A percentile compares a stretch with the other conserved stretches of the same genome.
phyloP scores from a whole-genome alignment of 35 echinoderm and acorn worm species.

The Ophioderma brevispina region DNA sequence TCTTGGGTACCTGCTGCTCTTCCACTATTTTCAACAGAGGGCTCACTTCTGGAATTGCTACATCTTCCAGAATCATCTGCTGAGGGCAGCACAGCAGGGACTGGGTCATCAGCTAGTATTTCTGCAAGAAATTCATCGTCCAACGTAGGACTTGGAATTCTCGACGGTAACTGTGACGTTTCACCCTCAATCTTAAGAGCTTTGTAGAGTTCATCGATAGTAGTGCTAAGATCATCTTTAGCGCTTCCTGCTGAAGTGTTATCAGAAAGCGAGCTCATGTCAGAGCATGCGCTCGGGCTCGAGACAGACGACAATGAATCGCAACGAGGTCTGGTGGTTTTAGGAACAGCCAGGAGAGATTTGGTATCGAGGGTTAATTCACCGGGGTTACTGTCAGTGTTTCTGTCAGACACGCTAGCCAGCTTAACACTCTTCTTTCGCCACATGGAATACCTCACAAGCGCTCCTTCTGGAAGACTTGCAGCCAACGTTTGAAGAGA shows the following conservation, averaged over 20 bases:
- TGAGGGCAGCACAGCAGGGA: too few relatives aligned
- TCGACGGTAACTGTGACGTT: too few relatives aligned
- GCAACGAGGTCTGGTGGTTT: background rate
- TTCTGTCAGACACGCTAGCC: background rate
- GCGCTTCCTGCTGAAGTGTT: background rate
- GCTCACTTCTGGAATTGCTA: too few relatives aligned
- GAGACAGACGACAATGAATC: constrained; percentile 47
- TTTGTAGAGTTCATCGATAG: constrained; percentile 50
- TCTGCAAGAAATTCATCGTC: too few relatives aligned
- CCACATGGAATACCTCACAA: background rate
- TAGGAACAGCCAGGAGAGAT: background rate
- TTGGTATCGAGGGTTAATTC: background rate
- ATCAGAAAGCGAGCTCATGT: constrained; percentile 27
- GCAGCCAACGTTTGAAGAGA: background rate
- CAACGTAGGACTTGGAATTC: too few relatives aligned
- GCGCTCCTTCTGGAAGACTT: background rate
- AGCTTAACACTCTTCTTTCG: background rate
- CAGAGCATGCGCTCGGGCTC: constrained; percentile 58
- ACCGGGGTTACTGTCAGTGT: background rate
- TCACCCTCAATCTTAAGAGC: background rate
- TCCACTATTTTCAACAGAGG: too few relatives aligned
- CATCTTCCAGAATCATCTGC: too few relatives aligned
- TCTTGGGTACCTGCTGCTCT: too few relatives aligned
- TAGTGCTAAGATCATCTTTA: background rate
- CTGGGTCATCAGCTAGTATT: too few relatives aligned